These are phyloP conservation scores for Propsilocerus akamusi DNA, from an alignment of 1,140 invertebrate species.

Conservation along the genomic window DNA sequence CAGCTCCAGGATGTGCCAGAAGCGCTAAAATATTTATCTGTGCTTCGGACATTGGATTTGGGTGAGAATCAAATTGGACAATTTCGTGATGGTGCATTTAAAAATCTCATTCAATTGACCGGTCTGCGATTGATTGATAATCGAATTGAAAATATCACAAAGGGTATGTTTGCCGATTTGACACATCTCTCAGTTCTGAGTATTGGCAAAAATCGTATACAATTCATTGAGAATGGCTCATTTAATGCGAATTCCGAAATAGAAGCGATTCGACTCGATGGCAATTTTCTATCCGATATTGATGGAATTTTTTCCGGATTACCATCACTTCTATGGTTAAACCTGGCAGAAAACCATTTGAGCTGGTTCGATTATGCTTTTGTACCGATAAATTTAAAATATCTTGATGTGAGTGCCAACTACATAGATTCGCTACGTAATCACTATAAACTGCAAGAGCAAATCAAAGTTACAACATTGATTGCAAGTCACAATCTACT, in stretches of 20 bases:
- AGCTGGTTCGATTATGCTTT: constrained; percentile 83
- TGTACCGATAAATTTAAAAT: constrained; percentile 69
- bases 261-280: constrained; percentile 69
- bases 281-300: constrained; percentile 69
- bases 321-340: constrained; percentile 62
- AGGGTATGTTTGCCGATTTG: constrained; percentile 70
- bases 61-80: constrained; percentile 69
- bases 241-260: constrained; percentile 61
- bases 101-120: constrained; percentile 64
- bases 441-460: constrained; percentile 64
- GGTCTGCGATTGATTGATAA: constrained; percentile 71
- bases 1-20: constrained; percentile 59
- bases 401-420: constrained; percentile 77
- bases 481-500: constrained; percentile 78
- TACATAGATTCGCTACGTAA: constrained; percentile 69
- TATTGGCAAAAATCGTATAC: constrained; percentile 72
- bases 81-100: constrained; percentile 64
- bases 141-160: constrained; percentile 64
- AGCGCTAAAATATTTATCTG: constrained; percentile 59
- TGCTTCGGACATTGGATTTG: constrained; percentile 68
- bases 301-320: constrained; percentile 70
- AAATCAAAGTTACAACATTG: constrained; percentile 60
- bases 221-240: constrained; percentile 58
- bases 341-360: constrained; percentile 79
- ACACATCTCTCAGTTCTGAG: constrained; percentile 67